phyloP scores from a whole-genome alignment of 2,113 vertebrate genomes.

The Anhinga anhinga region DNA sequence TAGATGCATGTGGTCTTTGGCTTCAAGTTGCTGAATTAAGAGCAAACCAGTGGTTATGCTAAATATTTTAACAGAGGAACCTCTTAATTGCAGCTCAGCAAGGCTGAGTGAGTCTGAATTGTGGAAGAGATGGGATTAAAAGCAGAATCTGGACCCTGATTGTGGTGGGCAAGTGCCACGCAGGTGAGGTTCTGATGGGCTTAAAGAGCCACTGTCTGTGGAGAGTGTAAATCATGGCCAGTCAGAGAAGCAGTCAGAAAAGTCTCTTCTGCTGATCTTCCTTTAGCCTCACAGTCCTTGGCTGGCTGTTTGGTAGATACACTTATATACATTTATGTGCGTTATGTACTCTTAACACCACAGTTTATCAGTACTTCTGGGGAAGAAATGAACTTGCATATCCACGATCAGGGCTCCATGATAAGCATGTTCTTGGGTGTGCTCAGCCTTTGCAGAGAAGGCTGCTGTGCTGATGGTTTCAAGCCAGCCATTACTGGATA shows the following conservation, averaged over 20 bases:
- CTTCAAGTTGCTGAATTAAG: not conserved
- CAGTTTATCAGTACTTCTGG: not conserved
- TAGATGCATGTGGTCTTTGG: not conserved
- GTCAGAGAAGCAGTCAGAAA: not conserved
- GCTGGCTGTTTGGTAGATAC: not conserved
- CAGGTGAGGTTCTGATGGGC: not conserved
- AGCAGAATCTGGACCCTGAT: not conserved
- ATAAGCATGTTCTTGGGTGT: not conserved
- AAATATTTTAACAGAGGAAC: not conserved
- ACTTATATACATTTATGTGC: not conserved
- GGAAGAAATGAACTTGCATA: not conserved
- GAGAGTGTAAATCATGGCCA: not conserved
- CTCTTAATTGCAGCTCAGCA: not conserved
- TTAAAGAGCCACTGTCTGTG: not conserved
- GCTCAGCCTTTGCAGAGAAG: not conserved
- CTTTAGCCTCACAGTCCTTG: not conserved
- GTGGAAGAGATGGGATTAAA: not conserved
- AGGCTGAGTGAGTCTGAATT: not conserved
- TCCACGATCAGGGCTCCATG: not conserved
- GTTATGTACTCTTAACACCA: not conserved
- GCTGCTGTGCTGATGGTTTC: not conserved
- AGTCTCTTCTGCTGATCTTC: not conserved
- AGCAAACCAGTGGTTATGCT: not conserved
- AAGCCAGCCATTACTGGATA: not conserved
- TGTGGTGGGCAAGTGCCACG: not conserved